Percentiles rank a stretch among this genome's conserved stretches.
phyloP scores from a whole-genome alignment of 2,888 invertebrate genomes.

The Torymus aiolomorphi region DNA sequence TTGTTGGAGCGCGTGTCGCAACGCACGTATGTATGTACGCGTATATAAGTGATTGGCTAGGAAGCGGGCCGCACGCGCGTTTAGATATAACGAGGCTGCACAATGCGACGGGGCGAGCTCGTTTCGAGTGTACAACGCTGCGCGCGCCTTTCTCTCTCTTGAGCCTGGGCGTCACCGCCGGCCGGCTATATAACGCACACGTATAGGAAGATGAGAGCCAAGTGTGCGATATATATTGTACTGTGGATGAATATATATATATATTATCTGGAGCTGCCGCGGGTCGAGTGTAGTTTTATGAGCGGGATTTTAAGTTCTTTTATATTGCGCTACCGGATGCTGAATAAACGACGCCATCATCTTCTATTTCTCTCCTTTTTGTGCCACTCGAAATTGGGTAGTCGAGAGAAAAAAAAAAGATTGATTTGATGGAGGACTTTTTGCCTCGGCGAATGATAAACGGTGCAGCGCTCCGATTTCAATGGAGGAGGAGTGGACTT shows the following conservation, averaged over 20 bases:
- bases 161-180: slow-evolving; percentile 24
- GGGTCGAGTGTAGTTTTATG: slow-evolving; percentile 22
- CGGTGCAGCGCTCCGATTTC: no score
- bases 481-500: no score
- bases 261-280: not conserved
- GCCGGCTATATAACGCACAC: slow-evolving; percentile 28
- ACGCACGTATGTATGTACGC: slow-evolving; percentile 1
- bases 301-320: slow-evolving; percentile 27
- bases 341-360: not conserved
- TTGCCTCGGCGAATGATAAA: no score
- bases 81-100: slow-evolving; percentile 19
- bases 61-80: not conserved
- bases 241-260: no score
- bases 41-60: no score
- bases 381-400: no score
- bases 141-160: slow-evolving; percentile 13
- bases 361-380: not conserved
- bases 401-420: no score
- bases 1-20: slow-evolving; percentile 29
- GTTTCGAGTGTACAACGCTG: slow-evolving; percentile 1
- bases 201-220: slow-evolving; percentile 26
- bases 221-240: no score
- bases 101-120: slow-evolving; percentile 26
- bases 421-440: no score
- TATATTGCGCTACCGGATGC: slow-evolving; percentile 34